Base-by-base conservation (phyloP, 2,888 invertebrate genomes). In the Hedychridium roseum region DNA sequence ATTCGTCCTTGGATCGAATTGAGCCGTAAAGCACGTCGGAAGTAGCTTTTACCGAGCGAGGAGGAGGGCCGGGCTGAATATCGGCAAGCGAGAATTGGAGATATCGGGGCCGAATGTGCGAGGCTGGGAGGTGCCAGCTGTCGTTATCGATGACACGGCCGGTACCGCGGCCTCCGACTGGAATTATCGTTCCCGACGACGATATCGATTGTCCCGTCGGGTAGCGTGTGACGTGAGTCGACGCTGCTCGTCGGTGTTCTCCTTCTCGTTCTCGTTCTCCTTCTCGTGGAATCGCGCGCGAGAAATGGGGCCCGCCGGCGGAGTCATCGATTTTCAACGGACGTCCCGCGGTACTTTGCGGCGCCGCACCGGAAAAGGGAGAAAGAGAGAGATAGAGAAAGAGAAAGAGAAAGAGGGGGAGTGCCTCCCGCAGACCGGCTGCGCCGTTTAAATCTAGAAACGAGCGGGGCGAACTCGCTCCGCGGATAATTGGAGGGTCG, bases 401-500 rank as follows among this genome's bases (percentile, higher is more conserved):
- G n/a, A n/a, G n/a, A n/a, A n/a, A n/a, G n/a, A n/a, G n/a, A n/a
- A n/a, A n/a, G n/a, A n/a, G n/a, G n/a, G n/a, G n/a, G n/a, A n/a
- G n/a, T n/a, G n/a, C n/a, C n/a, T n/a, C n/a, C n/a, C n/a, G n/a
- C n/a, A n/a, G n/a, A n/a, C n/a, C n/a, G n/a, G 51, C 44, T 43
- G 50, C 44, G 59, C 63, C 68, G 64, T 70, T 71, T 68, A 71
- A 71, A 70, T 69, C 68, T 64, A 70, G 68, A 71, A 70, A 69
- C 62, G 68, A 60, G 57, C 58, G 61, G 54, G 61, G 60, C 62
- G 67, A 65, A 57, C 66, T 66, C 61, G 57, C 63, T 55, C 60
- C 63, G 59, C 60, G 71, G 66, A 66, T 74, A 73, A 73, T 73
- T 73, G 73, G 69, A 73, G 73, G 73, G 72, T 73, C 67, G 71